phyloP scores from a whole-genome alignment of 2,113 vertebrate species.

The Sprattus sprattus region DNA sequence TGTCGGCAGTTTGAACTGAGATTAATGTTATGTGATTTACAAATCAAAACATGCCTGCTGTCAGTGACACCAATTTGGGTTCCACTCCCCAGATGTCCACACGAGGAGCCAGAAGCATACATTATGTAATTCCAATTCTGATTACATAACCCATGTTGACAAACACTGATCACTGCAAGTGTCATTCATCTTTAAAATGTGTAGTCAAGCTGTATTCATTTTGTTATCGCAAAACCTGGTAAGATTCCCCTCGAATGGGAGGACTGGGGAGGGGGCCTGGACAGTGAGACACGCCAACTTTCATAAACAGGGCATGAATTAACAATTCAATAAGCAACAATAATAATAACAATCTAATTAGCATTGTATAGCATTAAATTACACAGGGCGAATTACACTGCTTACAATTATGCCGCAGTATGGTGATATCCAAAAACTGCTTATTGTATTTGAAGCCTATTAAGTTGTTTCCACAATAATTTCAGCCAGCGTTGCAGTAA shows the following conservation, averaged over 20 bases:
- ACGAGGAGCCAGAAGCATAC: not conserved
- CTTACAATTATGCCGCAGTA: not conserved
- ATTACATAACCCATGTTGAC: slow-evolving; percentile 8
- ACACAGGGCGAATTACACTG: not conserved
- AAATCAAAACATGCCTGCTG: not conserved
- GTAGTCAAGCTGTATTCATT: not conserved
- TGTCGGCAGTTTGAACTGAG: not conserved
- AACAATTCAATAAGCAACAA: not conserved
- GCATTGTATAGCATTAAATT: not conserved
- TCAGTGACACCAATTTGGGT: not conserved
- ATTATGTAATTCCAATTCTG: not conserved
- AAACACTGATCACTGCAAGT: not conserved
- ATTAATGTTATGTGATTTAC: not conserved
- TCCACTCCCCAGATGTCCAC: not conserved
- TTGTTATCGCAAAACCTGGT: not conserved
- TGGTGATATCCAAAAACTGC: not conserved
- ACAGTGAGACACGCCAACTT: no score
- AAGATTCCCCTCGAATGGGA: no score
- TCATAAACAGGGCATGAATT: no score
- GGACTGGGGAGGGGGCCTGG: no score
- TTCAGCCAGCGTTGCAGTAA: no score
- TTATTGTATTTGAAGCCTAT: not conserved
- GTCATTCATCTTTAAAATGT: not conserved
- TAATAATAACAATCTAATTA: not conserved
- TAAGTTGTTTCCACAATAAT: not conserved